Base-by-base conservation (phyloP, 2,888 invertebrate species). In the Mesochorus sp. region DNA sequence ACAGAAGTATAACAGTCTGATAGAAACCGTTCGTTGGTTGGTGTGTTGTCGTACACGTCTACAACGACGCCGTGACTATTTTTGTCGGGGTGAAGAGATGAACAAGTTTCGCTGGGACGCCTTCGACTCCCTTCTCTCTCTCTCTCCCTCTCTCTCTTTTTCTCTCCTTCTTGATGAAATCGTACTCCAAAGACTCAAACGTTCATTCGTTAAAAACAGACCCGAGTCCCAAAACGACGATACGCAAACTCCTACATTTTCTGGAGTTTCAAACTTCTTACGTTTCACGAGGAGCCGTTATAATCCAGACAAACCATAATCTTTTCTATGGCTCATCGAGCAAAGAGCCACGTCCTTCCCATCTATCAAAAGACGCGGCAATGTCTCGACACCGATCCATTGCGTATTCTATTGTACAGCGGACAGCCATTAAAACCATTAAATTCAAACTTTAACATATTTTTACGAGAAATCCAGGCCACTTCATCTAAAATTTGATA, bases 21-120 rank as follows among this genome's bases (percentile, higher is more conserved):
- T 57, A 39, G 21, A 21, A 3, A 64, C 12, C 21, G 14, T 53
- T 3, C 28, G 10, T 37, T 55, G 19, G 34, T 55, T 19, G 19
- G 44, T 31, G 28, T 21, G 3, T 2, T n/a, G n/a, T n/a, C n/a
- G 49, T 47, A 19, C 10, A 5, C 34, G 47, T 19, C 8, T 12
- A 10, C n/a, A 37, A 8, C 26, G 57, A 26, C 10, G 57, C 47
- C 47, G 51, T 75, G 76, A 78, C 80, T 80, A 80, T 80, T 80
- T 80, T 80, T 62, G 80, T 80, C 74, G 57, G 67, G n/a, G n/a
- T 44, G 72, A 74, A 75, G 67, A 76, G 72, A 76, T 26, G 59
- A 75, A 75, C 34, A 74, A 67, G 66, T 71, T 77, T 49, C 55
- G 66, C 73, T 70, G 78, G 78, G 73, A 64, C 62, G 53, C 44